Percentiles rank a stretch among this genome's conserved stretches.
These are phyloP conservation scores for Zygothrica quintamaculata DNA, from an alignment of 2,888 invertebrate genomes.

Conservation along the genomic window DNA sequence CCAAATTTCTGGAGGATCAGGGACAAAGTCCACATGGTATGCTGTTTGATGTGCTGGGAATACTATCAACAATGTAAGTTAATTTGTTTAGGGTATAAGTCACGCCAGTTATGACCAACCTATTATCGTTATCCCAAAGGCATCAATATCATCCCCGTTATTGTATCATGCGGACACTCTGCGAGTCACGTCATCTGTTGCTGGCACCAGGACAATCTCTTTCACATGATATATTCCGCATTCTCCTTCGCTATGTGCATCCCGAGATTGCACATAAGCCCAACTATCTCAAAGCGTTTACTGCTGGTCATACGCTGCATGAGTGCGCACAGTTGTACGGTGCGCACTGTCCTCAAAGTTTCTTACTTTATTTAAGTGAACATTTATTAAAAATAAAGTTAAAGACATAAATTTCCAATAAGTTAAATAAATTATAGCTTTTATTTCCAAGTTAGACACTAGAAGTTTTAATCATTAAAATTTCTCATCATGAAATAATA, in stretches of 20 bases:
- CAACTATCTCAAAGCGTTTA: constrained; percentile 59
- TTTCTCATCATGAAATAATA: no score
- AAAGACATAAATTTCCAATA: constrained; percentile 1
- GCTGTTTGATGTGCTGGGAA: constrained; percentile 61
- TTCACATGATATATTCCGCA: constrained; percentile 88
- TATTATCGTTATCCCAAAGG: constrained; percentile 43
- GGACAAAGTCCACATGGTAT: constrained; percentile 51
- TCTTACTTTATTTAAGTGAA: constrained; percentile 72
- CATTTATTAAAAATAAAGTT: constrained; percentile 51
- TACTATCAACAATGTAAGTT: constrained; percentile 59
- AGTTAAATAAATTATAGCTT: no score
- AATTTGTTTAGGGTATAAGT: neutral
- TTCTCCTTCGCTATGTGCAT: constrained; percentile 87
- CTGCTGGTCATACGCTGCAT: constrained; percentile 64
- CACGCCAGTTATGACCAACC: neutral
- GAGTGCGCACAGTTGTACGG: constrained; percentile 79
- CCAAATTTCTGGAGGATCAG: constrained; percentile 40
- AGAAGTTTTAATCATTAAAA: no score
- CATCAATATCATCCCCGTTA: constrained; percentile 74
- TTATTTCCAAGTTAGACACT: no score
- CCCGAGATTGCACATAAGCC: constrained; percentile 69
- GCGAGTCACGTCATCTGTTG: constrained; percentile 87
- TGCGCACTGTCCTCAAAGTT: constrained; percentile 80
- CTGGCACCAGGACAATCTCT: constrained; percentile 87
- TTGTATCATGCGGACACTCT: constrained; percentile 89